Evolutionary conservation across 2,113 vertebrate species (phyloP), one percentile per base, ranked within the genome.

Genomic region (Varanus salvator): DNA sequence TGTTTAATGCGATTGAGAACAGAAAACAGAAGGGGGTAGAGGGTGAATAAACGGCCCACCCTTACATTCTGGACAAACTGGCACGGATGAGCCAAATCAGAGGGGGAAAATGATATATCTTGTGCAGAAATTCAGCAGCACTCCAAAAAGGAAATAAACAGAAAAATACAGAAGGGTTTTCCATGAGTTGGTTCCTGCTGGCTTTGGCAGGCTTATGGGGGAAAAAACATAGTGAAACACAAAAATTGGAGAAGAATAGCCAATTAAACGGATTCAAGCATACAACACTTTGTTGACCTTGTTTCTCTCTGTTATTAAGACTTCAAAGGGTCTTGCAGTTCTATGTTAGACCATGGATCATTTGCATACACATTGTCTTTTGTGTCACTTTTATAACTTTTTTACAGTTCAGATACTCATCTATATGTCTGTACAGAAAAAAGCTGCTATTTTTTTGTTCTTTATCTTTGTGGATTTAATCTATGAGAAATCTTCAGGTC

Each of bases 321-420:
- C 98, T 98, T 97, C 96, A 96, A 95, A 97, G 97, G 98, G 97
- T 98, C 98, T 98, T 97, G 97, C 98, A 98, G 98, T 98, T 98
- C 97, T 97, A 97, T 98, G 98, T 98, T 97, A 97, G 97, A 98
- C 98, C 98, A 93, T 96, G 97, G 97, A 97, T 97, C 97, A 95
- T 98, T 98, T 98, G 98, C 98, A 98, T 98, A 98, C 97, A 97
- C 97, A 98, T 98, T 96, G 96, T 98, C 98, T 98, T 97, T 97
- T 97, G 97, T 98, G 98, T 99, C 98, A 98, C 98, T 99, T 99
- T 99, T 98, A 97, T 98, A 98, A 98, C 97, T 98, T 99, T 99
- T 99, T 98, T 99, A 99, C 95, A 93, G 97, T 98, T 99, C 97
- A 98, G 97, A 98, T 98, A 98, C 98, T 98, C 98, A 98, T 98